phyloP scores from a whole-genome alignment of 2,113 vertebrate species.

The Bambusicola thoracicus region DNA sequence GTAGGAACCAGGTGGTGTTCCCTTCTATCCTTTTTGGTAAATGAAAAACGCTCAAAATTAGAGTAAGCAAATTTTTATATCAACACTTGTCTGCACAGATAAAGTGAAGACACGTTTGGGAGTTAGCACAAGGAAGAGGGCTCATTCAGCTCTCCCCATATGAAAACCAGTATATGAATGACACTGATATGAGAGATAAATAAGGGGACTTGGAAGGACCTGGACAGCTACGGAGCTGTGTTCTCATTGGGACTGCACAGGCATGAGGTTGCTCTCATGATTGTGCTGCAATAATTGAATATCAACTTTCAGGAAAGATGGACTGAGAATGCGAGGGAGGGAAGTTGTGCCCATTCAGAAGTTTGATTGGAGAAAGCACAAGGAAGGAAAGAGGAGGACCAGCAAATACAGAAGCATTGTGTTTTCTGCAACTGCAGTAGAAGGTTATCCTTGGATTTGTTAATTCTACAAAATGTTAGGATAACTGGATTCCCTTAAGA shows the following conservation, averaged over 20 bases:
- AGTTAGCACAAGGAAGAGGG: background rate
- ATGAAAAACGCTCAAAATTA: background rate
- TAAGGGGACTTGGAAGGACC: background rate
- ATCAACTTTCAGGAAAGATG: rapidly evolving
- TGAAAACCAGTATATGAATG: background rate
- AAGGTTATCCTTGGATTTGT: background rate
- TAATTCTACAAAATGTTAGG: background rate
- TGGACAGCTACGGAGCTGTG: background rate
- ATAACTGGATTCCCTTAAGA: background rate
- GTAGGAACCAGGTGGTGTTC: background rate
- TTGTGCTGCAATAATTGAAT: background rate
- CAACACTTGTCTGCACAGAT: background rate
- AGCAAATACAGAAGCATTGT: background rate
- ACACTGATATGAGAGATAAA: background rate
- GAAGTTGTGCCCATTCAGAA: background rate
- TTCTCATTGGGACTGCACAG: background rate
- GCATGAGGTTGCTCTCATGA: background rate
- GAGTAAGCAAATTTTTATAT: background rate
- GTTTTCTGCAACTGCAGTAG: background rate
- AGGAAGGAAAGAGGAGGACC: background rate
- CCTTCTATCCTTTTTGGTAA: background rate
- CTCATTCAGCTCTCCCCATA: rapidly evolving
- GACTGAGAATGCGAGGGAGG: background rate
- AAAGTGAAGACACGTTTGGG: background rate
- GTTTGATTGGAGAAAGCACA: background rate